phyloP scores from a whole-genome alignment of 2,888 invertebrate species.

The Odontothrips loti region DNA sequence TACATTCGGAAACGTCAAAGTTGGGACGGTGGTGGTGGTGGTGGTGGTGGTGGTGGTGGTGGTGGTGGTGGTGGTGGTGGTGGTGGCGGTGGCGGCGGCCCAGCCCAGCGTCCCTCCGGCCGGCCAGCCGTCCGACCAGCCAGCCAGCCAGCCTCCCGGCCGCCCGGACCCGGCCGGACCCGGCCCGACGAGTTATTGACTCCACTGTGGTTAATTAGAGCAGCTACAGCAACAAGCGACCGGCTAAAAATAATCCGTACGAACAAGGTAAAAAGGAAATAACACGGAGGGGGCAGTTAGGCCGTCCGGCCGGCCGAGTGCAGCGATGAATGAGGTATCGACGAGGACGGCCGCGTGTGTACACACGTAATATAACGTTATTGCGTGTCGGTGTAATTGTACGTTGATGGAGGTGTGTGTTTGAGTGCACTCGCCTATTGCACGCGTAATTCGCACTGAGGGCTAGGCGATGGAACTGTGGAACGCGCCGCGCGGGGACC shows the following conservation, averaged over 20 bases:
- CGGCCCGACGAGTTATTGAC: constrained; percentile 13
- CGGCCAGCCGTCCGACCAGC: neutral
- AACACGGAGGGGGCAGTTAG: no score
- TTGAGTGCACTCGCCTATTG: neutral
- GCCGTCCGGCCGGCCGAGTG: neutral
- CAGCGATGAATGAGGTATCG: neutral
- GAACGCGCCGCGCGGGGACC: no score
- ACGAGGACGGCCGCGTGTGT: neutral
- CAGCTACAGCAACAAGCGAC: neutral
- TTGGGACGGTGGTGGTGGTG: neutral
- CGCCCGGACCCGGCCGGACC: neutral
- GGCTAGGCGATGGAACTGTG: no score
- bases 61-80: neutral
- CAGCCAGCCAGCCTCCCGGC: neutral
- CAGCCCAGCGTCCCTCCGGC: neutral
- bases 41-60: neutral
- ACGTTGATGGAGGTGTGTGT: neutral
- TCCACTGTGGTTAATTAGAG: constrained; percentile 15
- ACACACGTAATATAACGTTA: neutral
- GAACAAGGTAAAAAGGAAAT: neutral
- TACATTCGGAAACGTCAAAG: no score
- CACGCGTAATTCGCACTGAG: no score
- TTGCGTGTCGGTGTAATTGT: neutral
- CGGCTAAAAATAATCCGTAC: neutral
- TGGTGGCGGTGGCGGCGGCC: neutral